Base-by-base conservation (phyloP, 2,888 invertebrate genomes). In the Rhimphoctona megacephalus region DNA sequence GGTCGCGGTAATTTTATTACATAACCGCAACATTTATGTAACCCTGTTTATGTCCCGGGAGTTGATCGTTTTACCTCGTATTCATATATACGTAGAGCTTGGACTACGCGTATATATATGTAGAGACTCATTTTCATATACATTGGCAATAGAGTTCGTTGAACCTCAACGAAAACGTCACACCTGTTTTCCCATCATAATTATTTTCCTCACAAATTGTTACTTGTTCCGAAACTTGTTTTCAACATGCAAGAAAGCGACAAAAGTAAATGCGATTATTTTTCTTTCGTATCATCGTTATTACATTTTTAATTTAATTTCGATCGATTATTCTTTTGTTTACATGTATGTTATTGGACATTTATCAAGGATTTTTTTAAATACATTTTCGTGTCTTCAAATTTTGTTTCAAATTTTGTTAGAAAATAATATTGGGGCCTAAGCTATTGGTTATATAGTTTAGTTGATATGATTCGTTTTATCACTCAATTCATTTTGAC, bases 1-100 rank as follows among this genome's bases (percentile, higher is more conserved):
- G 80, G 83, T 49, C 67, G 54, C 61, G 57, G 64, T 84, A 70
- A 84, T 80, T 84, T 84, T 57, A 70, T 57, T 84, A 36, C 80
- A 46, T 79, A 74, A 78, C 73, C 25, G 73, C 67, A 72, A 69
- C 54, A 74, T 83, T 83, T 83, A 83, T 83, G 79, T 67, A 46
- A 66, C 64, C 74, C 67, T 30, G 39, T 49, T 79, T 39, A 61
- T 69, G 79, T 46, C 73, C 46, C 39, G 54, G 17, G 25, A 33
- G 30, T 61, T 17, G 30, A 61, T 49, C 36, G 73, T 74, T 79
- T 79, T 36, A 49, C 57, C 46, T 79, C 49, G 39, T 30, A 46
- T 19, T 25, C 2, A n/a, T 39, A 52, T 4, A 69, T 22, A 46
- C 46, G 43, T 4, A 17, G n/a, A 43, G 3, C 66, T 66, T 19